A percentile compares a stretch with the other conserved stretches of the same genome.
These are phyloP conservation scores for Rattus rattus DNA, from an alignment of 2,113 vertebrate species.

Conservation along the genomic window DNA sequence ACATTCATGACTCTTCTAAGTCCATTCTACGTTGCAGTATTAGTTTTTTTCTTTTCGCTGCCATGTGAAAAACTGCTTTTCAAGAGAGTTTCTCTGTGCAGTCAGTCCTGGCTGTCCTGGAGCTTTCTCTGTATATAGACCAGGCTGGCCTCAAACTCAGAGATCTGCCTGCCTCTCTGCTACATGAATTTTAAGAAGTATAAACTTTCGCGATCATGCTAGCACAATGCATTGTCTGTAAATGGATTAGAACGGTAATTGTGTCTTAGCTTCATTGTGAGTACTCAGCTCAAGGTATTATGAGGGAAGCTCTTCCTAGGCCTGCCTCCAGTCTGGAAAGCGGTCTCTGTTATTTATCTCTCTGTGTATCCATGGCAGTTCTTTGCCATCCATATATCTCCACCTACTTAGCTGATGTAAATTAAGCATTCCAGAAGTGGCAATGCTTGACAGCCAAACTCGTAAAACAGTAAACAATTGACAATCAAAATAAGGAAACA, in stretches of 20 bases:
- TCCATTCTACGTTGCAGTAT: conserved; percentile 68
- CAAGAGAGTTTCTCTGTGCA: neutral
- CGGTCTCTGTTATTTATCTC: no score
- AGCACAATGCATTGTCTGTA: neutral
- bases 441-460: conserved; percentile 80
- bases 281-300: neutral
- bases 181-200: conserved; percentile 43
- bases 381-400: neutral
- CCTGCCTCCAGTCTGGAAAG: neutral
- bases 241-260: neutral
- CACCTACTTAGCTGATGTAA: conserved; percentile 75
- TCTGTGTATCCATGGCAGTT: neutral
- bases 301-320: neutral
- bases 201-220: conserved; percentile 77
- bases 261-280: neutral
- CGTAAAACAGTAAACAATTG: conserved; percentile 69
- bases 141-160: neutral
- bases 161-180: neutral
- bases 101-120: neutral
- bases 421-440: conserved; percentile 79
- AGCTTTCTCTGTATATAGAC: neutral
- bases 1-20: neutral
- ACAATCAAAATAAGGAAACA: conserved; percentile 81
- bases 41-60: conserved; percentile 54
- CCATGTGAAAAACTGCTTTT: neutral